Evolutionary conservation across 2,797 vertebrate species (phyloP).

Genomic region (Clarias pachynema): DNA sequence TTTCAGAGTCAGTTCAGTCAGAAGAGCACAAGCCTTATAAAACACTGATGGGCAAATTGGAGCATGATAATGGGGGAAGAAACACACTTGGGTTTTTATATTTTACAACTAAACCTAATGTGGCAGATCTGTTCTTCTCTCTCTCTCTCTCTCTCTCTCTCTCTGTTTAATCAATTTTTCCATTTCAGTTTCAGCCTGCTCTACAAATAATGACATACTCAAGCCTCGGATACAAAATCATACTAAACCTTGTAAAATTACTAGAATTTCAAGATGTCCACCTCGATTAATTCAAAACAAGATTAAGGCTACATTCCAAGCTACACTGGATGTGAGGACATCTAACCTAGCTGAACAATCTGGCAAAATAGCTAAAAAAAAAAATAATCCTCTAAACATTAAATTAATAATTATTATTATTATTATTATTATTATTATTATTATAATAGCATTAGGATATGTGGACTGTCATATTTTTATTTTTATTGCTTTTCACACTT

Average conservation of each 20-base stretch:
- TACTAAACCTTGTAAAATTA: not conserved
- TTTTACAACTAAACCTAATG: conserved; percentile 68
- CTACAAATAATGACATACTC: not conserved
- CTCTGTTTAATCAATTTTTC: not conserved
- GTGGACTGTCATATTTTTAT: not conserved
- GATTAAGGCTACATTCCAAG: not conserved
- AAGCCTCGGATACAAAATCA: not conserved
- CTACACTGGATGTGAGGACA: not conserved
- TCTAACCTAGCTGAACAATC: not conserved
- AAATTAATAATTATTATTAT: too few species aligned
- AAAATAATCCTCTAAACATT: not conserved
- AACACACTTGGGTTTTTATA: conserved; percentile 60
- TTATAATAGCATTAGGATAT: not conserved
- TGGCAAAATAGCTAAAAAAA: too few species aligned
- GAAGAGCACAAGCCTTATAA: conserved; percentile 73
- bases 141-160: conserved; percentile 24
- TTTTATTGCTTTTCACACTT: not conserved
- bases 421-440: too few species aligned
- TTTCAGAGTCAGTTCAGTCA: conserved; percentile 71
- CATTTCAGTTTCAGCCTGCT: not conserved
- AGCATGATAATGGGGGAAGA: conserved; percentile 59
- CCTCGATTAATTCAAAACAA: not conserved
- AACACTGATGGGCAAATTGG: conserved; percentile 72
- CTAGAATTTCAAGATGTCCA: not conserved
- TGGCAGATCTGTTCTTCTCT: conserved; percentile 58